Conservation (phyloP, 2,113 vertebrate genomes). For the Xenopus tropicalis region DNA sequence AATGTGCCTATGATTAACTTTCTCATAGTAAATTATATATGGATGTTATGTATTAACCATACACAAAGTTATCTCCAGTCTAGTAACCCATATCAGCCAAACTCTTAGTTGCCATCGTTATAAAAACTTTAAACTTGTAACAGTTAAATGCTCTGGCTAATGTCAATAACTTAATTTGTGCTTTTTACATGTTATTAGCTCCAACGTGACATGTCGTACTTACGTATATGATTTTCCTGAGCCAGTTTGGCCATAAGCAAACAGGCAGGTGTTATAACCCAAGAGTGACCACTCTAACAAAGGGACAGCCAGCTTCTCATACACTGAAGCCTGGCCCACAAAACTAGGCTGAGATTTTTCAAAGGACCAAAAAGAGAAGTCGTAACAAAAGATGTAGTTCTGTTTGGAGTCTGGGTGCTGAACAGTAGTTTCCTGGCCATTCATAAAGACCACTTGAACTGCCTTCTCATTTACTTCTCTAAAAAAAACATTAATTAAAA, state of each 20-base stretch:
- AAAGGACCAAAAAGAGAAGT: conserved; percentile 87
- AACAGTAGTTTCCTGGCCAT: conserved; percentile 73
- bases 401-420: conserved; percentile 77
- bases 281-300: conserved; percentile 84
- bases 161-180: too few relatives aligned
- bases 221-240: conserved; percentile 97
- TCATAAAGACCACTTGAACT: conserved; percentile 74
- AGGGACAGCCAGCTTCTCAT: conserved; percentile 74
- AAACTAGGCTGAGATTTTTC: conserved; percentile 68
- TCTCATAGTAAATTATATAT: too few relatives aligned
- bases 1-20: too few relatives aligned
- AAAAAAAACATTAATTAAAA: conserved; percentile 31
- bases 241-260: conserved; percentile 95
- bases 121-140: too few relatives aligned
- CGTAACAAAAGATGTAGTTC: conserved; percentile 76
- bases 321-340: conserved; percentile 76
- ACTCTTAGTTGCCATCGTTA: too few relatives aligned
- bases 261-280: conserved; percentile 91
- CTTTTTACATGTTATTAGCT: too few relatives aligned
- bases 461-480: conserved; percentile 81
- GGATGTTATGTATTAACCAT: too few relatives aligned
- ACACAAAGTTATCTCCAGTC: too few relatives aligned
- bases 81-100: too few relatives aligned
- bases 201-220: conserved; percentile 45
- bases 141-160: too few relatives aligned